phyloP scores from a whole-genome alignment of 2,888 invertebrate species.

The Ctenicera cuprea region DNA sequence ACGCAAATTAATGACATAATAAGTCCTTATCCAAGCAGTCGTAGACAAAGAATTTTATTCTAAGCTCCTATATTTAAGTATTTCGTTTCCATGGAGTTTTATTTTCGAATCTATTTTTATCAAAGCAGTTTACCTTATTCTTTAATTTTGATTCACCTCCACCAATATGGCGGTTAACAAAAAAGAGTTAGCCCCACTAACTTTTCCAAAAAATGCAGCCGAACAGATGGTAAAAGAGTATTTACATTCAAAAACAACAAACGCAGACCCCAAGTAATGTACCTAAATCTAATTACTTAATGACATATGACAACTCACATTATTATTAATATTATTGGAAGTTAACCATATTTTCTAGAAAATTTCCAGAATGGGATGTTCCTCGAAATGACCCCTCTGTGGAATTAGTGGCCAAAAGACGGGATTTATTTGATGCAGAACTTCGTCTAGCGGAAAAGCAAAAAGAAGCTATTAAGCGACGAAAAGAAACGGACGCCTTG shows the following conservation, averaged over 20 bases:
- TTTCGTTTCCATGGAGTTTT: too few relatives aligned
- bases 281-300: too few relatives aligned
- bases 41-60: too few relatives aligned
- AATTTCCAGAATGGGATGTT: constrained; percentile 79
- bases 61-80: too few relatives aligned
- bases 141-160: background rate
- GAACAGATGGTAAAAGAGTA: constrained; percentile 75
- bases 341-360: constrained; percentile 69
- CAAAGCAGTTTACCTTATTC: background rate
- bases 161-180: constrained; percentile 6
- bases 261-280: constrained; percentile 24
- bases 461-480: constrained; percentile 70
- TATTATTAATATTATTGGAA: too few relatives aligned
- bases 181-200: constrained; percentile 56
- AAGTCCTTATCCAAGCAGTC: too few relatives aligned
- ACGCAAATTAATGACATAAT: too few relatives aligned
- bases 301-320: background rate
- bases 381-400: constrained; percentile 76
- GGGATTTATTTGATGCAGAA: constrained; percentile 75
- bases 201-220: constrained; percentile 74
- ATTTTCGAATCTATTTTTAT: background rate
- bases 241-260: constrained; percentile 72
- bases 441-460: constrained; percentile 73
- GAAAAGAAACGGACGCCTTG: constrained; percentile 73
- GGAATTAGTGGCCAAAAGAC: constrained; percentile 75